A percentile compares a stretch with the other conserved stretches of the same genome.
Conservation (phyloP, 2,797 vertebrate species). For the Pseudochaenichthys georgianus region DNA sequence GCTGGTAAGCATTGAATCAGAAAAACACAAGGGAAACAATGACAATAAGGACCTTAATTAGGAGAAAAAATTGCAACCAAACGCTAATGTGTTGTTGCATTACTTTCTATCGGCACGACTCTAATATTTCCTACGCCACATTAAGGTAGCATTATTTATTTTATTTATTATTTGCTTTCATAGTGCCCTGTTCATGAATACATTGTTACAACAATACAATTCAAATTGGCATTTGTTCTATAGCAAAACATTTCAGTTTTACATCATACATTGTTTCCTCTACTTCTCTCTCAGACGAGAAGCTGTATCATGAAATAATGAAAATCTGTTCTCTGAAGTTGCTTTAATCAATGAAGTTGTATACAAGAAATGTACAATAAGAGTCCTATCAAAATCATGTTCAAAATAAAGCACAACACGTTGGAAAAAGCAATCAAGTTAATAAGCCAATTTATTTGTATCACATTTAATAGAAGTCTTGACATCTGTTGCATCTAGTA, state of each 20-base stretch:
- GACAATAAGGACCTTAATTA: background rate
- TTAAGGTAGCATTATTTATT: conserved; percentile 13
- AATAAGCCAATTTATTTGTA: background rate
- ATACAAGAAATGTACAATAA: background rate
- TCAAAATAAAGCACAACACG: background rate
- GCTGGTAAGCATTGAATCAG: no score
- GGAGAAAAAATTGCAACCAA: background rate
- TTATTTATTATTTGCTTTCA: background rate
- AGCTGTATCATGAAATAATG: background rate
- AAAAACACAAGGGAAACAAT: background rate
- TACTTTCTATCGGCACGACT: accelerated
- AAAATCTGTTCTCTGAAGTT: background rate
- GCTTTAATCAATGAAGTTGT: background rate
- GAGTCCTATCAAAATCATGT: no score
- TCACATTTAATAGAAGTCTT: background rate
- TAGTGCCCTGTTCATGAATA: background rate
- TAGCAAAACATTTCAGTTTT: background rate
- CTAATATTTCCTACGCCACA: background rate
- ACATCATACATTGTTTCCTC: conserved; percentile 21
- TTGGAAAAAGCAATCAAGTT: background rate
- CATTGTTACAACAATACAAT: background rate
- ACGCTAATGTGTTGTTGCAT: background rate
- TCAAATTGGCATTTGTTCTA: background rate
- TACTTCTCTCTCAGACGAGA: conserved; percentile 1
- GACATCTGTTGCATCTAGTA: conserved; percentile 65